These are phyloP conservation scores for Chelonus formosanus DNA, from an alignment of 2,888 invertebrate genomes.

Conservation along the genomic window DNA sequence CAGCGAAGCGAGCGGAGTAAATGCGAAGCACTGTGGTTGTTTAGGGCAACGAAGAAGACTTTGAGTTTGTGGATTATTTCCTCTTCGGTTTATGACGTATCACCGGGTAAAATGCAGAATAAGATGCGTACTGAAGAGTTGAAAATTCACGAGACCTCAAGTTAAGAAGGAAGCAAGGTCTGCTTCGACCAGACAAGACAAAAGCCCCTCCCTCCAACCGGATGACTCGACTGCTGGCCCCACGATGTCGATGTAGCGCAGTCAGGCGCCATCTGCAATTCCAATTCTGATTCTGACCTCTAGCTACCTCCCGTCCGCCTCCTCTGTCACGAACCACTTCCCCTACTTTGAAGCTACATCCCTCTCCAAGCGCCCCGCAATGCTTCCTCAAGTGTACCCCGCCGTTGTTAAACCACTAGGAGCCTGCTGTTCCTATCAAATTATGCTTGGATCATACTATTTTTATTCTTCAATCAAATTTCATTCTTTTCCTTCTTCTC, in stretches of 20 bases:
- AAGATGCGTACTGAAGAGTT: no score
- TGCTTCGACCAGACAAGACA: slow-evolving; percentile 38
- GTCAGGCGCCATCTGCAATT: slow-evolving; percentile 59
- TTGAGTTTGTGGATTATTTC: slow-evolving; percentile 34
- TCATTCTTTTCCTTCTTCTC: slow-evolving; percentile 14
- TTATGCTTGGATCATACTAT: slow-evolving; percentile 4
- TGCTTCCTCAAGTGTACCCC: slow-evolving; percentile 33
- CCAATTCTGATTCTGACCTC: slow-evolving; percentile 51
- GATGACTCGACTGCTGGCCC: slow-evolving; percentile 49
- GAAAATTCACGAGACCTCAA: not conserved
- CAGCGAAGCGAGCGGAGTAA: slow-evolving; percentile 41
- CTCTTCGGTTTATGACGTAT: slow-evolving; percentile 30
- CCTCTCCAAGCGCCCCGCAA: slow-evolving; percentile 39
- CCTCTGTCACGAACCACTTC: slow-evolving; percentile 40
- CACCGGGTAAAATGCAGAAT: slow-evolving; percentile 5
- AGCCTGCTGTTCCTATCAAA: slow-evolving; percentile 8
- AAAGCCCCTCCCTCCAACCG: slow-evolving; percentile 46
- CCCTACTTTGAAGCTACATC: slow-evolving; percentile 41
- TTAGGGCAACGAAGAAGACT: slow-evolving; percentile 27
- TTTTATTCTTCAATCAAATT: slow-evolving; percentile 1
- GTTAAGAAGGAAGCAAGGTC: slow-evolving; percentile 1
- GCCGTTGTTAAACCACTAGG: slow-evolving; percentile 9
- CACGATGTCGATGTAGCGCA: slow-evolving; percentile 49
- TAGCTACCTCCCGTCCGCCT: slow-evolving; percentile 42
- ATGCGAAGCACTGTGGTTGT: slow-evolving; percentile 35